phyloP scores from a whole-genome alignment of 2,797 vertebrate species.

The Smutsia temminckii region DNA sequence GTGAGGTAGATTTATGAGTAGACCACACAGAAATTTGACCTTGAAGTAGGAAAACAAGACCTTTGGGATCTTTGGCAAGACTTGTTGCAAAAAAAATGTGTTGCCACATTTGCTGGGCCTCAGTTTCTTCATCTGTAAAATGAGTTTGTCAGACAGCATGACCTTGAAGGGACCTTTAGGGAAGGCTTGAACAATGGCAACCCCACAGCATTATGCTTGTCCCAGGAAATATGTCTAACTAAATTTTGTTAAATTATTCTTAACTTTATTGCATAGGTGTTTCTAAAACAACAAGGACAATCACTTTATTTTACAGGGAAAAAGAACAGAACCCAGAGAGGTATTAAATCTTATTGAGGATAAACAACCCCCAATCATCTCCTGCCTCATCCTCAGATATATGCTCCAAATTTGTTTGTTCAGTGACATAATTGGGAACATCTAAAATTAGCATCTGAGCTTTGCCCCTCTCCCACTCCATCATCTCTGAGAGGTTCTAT shows the following conservation, averaged over 20 bases:
- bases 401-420: constrained; percentile 29
- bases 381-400: background rate
- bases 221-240: background rate
- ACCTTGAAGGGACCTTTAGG: background rate
- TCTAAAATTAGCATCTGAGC: constrained; percentile 49
- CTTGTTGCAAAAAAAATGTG: background rate
- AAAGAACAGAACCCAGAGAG: background rate
- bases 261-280: background rate
- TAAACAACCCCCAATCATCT: background rate
- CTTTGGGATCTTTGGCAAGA: background rate
- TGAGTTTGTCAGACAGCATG: background rate
- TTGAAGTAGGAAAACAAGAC: background rate
- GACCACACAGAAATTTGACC: background rate
- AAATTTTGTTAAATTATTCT: background rate
- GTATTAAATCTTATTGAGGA: constrained; percentile 12
- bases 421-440: background rate
- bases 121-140: background rate
- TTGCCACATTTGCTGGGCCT: background rate
- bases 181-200: background rate
- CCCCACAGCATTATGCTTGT: background rate
- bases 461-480: constrained; percentile 23
- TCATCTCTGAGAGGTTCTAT: constrained; percentile 58
- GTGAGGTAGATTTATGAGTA: background rate
- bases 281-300: background rate
- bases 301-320: constrained; percentile 17